phyloP scores from a whole-genome alignment of 37 sponge, comb jelly and placozoan genomes.

The Tethya wilhelma region DNA sequence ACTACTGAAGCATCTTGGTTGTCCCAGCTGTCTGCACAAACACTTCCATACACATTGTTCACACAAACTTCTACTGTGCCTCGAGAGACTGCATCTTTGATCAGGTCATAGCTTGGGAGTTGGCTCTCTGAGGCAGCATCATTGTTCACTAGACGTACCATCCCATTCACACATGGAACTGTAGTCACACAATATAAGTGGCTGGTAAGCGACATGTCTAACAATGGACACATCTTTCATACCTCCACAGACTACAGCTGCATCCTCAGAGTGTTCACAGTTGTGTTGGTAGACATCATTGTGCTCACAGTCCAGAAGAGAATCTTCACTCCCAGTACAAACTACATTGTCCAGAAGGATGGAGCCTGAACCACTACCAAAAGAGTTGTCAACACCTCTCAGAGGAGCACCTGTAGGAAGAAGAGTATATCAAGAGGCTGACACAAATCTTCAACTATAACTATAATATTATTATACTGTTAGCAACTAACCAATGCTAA shows the following conservation, averaged over 20 bases:
- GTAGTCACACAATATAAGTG: too few relatives aligned
- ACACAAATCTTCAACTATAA: neutral
- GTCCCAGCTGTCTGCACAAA: slow-evolving; percentile 31
- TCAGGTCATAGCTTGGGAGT: too few relatives aligned
- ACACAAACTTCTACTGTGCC: slow-evolving; percentile 48
- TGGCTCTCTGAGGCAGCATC: too few relatives aligned
- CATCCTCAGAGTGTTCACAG: neutral
- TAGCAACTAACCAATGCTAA: neutral
- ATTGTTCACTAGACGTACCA: too few relatives aligned
- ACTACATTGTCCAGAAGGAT: slow-evolving; percentile 11
- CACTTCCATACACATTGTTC: slow-evolving; percentile 23
- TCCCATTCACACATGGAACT: too few relatives aligned
- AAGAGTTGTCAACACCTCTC: neutral
- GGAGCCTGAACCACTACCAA: neutral
- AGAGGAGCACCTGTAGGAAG: neutral
- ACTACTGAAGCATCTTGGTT: slow-evolving; percentile 37
- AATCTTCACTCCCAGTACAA: slow-evolving; percentile 1
- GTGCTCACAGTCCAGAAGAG: slow-evolving; percentile 4
- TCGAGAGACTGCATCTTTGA: too few relatives aligned
- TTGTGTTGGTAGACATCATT: slow-evolving; percentile 7
- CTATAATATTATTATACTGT: too few relatives aligned
- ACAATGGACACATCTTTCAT: too few relatives aligned
- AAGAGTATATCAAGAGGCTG: neutral
- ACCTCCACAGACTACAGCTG: slow-evolving; percentile 25
- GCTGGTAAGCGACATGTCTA: too few relatives aligned